phyloP scores from a whole-genome alignment of 2,888 invertebrate genomes.

The Limnephilus lunatus region DNA sequence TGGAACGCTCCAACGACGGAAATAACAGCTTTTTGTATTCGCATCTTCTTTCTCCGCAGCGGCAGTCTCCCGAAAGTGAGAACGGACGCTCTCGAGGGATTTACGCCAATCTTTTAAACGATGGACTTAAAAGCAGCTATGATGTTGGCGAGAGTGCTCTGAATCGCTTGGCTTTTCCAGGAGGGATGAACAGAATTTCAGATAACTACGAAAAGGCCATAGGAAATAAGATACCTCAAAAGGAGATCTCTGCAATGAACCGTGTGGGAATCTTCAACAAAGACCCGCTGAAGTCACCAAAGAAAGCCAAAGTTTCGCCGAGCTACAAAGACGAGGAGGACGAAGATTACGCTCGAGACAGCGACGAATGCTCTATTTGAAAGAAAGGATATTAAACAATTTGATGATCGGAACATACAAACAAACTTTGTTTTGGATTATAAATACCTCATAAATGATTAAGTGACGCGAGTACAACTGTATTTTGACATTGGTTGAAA shows the following conservation, averaged over 20 bases:
- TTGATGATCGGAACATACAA: background rate
- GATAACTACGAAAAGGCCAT: constrained; percentile 76
- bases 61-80: constrained; percentile 69
- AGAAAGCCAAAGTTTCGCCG: constrained; percentile 70
- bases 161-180: constrained; percentile 66
- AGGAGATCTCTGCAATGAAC: constrained; percentile 71
- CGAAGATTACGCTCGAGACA: constrained; percentile 78
- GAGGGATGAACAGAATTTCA: constrained; percentile 75
- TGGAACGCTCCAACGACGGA: constrained; percentile 70
- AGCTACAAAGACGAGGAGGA: constrained; percentile 73
- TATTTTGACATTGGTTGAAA: background rate
- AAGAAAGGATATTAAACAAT: constrained; percentile 5
- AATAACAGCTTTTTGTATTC: constrained; percentile 77
- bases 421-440: background rate
- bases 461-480: background rate
- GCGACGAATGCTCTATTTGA: constrained; percentile 82
- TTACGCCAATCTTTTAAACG: constrained; percentile 67
- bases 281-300: constrained; percentile 72
- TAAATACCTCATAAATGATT: background rate
- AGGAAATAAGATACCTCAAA: constrained; percentile 73
- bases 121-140: constrained; percentile 15
- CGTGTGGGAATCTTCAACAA: constrained; percentile 74
- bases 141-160: constrained; percentile 72
- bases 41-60: constrained; percentile 70
- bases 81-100: constrained; percentile 51